Base-by-base conservation (phyloP, 2,113 vertebrate species). In the Dasyornis broadbenti region DNA sequence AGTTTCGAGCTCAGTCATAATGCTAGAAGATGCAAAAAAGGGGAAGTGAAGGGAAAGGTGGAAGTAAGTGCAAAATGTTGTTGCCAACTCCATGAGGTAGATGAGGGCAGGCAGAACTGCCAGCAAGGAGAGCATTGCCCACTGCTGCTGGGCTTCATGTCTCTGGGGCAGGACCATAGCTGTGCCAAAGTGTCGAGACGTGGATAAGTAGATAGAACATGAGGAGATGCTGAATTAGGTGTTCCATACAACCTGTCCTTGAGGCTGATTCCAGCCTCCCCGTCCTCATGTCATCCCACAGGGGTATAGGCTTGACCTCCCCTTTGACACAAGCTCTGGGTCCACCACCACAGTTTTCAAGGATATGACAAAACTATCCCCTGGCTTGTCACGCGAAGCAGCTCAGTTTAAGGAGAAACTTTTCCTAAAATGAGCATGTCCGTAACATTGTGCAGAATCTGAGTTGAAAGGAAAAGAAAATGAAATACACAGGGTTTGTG, bases 201-300 rank as follows among this genome's bases (percentile, higher is more conserved):
- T 0, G 3, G 27, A 2, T n/a, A 11, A 71, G n/a, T 4, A 56
- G 59, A 14, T 24, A 16, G 37, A 70, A 21, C 22, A 13, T 1
- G 31, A 82, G 37, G 27, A 68, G 40, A 33, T 28, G 47, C 5
- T 72, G 53, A 40, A 24, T 0, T 1, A 33, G n/a, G 8, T 44
- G 23, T n/a, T 86, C 50, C 52, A 33, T n/a, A 6, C 11, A 30
- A 10, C 40, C 73, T 45, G 14, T 26, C 19, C 53, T 40, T 31
- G 40, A 49, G 50, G 23, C 49, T 80, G 49, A 45, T 52, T 45
- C 16, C 50, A 83, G 27, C 37, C n/a, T 56, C 56, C 35, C 16
- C 31, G 9, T 59, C 11, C 27, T 23, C 1, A 1, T 5, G 15
- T 30, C 44, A 76, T 20, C 59, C 24, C 72, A 27, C 0, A 0